These are phyloP conservation scores for Crocidura indochinensis DNA, from an alignment of 2,797 vertebrate species.

Conservation along the genomic window DNA sequence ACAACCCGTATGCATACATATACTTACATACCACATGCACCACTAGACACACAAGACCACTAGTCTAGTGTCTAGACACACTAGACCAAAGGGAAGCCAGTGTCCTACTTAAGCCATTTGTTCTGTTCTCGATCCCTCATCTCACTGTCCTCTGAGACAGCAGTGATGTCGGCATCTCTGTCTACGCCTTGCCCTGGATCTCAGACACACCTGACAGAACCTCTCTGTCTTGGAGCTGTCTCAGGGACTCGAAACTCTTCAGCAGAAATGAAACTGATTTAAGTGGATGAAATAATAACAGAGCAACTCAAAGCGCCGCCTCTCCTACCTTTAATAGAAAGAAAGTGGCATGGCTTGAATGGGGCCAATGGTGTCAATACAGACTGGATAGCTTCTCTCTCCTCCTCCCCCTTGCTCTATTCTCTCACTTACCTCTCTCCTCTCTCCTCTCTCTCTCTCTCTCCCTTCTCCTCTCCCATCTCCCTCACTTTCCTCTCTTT, in stretches of 20 bases:
- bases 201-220: neutral
- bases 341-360: neutral
- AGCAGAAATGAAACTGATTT: slow-evolving; percentile 34
- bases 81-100: neutral
- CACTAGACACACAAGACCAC: too few relatives aligned
- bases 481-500: too few relatives aligned
- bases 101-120: neutral
- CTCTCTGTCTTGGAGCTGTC: neutral
- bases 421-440: too few relatives aligned
- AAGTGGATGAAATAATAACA: slow-evolving; percentile 10
- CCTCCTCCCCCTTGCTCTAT: too few relatives aligned
- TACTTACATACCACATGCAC: too few relatives aligned
- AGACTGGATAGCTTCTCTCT: neutral
- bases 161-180: neutral
- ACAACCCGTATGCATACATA: too few relatives aligned
- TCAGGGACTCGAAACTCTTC: neutral
- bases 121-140: too few relatives aligned
- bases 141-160: neutral
- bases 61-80: too few relatives aligned
- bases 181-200: neutral
- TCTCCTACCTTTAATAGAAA: neutral
- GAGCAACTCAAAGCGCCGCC: neutral
- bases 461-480: too few relatives aligned
- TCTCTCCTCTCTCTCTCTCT: too few relatives aligned
- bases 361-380: neutral